Evolutionary conservation across 92 coral and sea anemone genomes (phyloP).

Genomic region (Phenganax subtilis): DNA sequence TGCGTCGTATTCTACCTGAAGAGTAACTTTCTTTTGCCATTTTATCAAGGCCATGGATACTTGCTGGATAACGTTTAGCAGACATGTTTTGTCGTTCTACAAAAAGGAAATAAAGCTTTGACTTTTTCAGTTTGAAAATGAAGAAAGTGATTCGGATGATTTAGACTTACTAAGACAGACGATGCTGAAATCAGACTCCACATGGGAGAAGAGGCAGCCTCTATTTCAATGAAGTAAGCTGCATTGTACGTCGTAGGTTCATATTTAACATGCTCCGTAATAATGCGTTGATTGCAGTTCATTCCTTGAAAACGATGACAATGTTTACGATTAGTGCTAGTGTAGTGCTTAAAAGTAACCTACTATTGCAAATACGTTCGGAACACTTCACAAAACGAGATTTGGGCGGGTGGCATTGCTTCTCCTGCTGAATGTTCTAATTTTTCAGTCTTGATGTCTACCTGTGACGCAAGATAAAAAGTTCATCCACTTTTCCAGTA

Average conservation of each 20-base stretch:
- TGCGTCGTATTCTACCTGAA: conserved; percentile 53
- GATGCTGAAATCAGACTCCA: conserved; percentile 94
- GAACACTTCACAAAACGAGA: no score
- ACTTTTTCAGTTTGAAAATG: neutral
- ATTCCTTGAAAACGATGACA: conserved; percentile 57
- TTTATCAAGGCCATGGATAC: conserved; percentile 61
- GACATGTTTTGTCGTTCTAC: conserved; percentile 66
- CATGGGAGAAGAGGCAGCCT: conserved; percentile 92
- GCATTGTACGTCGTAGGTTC: conserved; percentile 83
- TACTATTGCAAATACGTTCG: neutral
- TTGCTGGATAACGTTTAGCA: conserved; percentile 72
- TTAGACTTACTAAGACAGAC: conserved; percentile 58
- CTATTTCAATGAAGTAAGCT: conserved; percentile 91
- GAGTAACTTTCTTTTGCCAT: conserved; percentile 70
- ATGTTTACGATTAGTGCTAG: neutral
- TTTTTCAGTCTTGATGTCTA: neutral
- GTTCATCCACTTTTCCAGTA: conserved; percentile 78
- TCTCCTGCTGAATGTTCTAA: neutral
- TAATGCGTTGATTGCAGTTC: conserved; percentile 74
- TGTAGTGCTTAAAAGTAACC: neutral
- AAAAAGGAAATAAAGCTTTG: neutral
- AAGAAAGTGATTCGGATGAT: neutral
- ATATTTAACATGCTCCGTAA: conserved; percentile 72
- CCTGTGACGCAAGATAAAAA: conserved; percentile 79
- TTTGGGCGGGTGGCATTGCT: neutral